Percentiles rank a stretch among this genome's conserved stretches.
phyloP scores from a whole-genome alignment of 1,140 invertebrate species.

The Papilio dardanus region DNA sequence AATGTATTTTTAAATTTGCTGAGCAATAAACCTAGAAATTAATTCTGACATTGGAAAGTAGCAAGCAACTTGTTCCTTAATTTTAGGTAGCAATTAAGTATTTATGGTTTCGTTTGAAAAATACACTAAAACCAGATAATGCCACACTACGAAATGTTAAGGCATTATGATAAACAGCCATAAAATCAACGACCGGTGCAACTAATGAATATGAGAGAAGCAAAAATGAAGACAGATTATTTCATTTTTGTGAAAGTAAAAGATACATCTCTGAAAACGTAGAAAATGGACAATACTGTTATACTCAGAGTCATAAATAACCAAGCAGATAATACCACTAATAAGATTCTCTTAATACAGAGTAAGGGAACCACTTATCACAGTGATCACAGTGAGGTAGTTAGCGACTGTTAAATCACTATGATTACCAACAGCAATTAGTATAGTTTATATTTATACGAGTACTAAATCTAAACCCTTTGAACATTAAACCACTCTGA shows the following conservation, averaged over 20 bases:
- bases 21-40: neutral
- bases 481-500: no score
- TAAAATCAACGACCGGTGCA: constrained; percentile 19
- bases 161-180: constrained; percentile 8
- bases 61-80: neutral
- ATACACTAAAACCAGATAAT: neutral
- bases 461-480: no score
- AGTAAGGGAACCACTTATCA: no score
- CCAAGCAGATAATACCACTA: no score
- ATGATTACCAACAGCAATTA: no score
- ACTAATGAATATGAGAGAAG: constrained; percentile 27
- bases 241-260: constrained; percentile 36
- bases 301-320: neutral
- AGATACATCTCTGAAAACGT: constrained; percentile 9
- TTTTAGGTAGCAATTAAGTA: neutral
- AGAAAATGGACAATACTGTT: neutral
- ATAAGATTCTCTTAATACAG: no score
- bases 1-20: neutral
- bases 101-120: neutral
- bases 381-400: no score
- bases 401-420: no score
- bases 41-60: neutral
- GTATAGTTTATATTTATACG: no score
- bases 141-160: neutral
- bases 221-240: constrained; percentile 26